phyloP scores from a whole-genome alignment of 2,888 invertebrate species.

The Lasioglossum vierecki region DNA sequence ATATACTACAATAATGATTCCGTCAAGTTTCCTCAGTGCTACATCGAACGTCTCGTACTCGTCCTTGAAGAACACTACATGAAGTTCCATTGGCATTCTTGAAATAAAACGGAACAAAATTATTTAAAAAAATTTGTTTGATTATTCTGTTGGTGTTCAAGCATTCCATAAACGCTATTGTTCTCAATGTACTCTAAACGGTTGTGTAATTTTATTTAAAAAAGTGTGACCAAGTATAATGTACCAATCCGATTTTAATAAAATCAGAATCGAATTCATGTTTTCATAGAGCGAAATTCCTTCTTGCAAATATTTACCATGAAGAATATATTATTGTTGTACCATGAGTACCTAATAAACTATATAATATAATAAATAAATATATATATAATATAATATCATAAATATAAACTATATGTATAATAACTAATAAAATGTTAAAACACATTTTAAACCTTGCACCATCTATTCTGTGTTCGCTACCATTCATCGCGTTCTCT shows the following conservation, averaged over 20 bases:
- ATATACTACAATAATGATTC: conserved; percentile 86
- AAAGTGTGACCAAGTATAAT: not conserved
- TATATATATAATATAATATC: no score
- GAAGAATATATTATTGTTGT: not conserved
- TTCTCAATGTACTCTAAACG: not conserved
- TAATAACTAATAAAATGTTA: not conserved
- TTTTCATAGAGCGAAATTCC: not conserved
- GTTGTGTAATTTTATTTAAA: not conserved
- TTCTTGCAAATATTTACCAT: not conserved
- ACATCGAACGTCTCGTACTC: conserved; percentile 87
- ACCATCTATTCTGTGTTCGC: conserved; percentile 88
- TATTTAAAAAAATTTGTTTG: not conserved
- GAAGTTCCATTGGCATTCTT: conserved; percentile 88
- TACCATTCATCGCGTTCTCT: conserved; percentile 86
- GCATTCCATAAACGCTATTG: not conserved
- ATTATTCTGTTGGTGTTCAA: not conserved
- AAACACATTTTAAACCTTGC: conserved; percentile 70
- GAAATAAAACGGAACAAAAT: conserved; percentile 10
- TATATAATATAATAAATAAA: no score
- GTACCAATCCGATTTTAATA: not conserved
- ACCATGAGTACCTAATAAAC: not conserved
- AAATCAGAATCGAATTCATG: not conserved
- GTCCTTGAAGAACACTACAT: conserved; percentile 86
- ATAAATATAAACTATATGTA: not conserved
- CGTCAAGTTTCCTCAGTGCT: conserved; percentile 87